Evolutionary conservation across 1,140 invertebrate species (phyloP).

Genomic region (Drosophila mojavensis): DNA sequence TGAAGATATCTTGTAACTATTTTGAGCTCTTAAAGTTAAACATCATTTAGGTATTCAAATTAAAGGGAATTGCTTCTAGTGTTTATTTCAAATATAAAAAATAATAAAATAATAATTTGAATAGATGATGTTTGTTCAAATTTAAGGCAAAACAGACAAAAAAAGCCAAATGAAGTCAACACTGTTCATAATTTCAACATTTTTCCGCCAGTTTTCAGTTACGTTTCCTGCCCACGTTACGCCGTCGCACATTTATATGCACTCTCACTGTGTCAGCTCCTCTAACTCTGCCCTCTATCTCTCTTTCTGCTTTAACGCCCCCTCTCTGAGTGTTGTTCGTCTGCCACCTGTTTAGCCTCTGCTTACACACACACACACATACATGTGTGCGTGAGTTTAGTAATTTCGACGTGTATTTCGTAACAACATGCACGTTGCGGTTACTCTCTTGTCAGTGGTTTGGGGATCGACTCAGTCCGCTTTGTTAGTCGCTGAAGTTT

Average conservation of each 20-base stretch:
- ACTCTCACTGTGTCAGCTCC: slow-evolving; percentile 11
- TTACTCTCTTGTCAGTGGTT: slow-evolving; percentile 19
- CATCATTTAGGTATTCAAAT: no score
- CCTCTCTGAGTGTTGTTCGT: not conserved
- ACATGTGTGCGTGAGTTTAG: slow-evolving; percentile 29
- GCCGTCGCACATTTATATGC: slow-evolving; percentile 47
- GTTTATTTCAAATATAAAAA: no score
- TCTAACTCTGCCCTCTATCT: not conserved
- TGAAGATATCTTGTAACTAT: no score
- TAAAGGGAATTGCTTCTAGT: no score
- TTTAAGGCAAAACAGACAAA: no score
- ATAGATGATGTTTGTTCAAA: no score
- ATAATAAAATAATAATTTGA: no score
- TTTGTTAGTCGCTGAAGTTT: slow-evolving; percentile 19
- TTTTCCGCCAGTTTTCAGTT: slow-evolving; percentile 24
- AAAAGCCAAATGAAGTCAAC: not conserved
- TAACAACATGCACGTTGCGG: slow-evolving; percentile 61
- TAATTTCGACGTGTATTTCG: slow-evolving; percentile 50
- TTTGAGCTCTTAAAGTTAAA: no score
- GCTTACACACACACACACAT: not conserved
- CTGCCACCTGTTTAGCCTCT: slow-evolving; percentile 46
- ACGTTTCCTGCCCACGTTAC: slow-evolving; percentile 32
- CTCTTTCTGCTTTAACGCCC: not conserved
- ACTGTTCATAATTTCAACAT: slow-evolving; percentile 8
- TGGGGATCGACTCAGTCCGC: not conserved